phyloP scores from a whole-genome alignment of 2,888 invertebrate genomes.

The Scotopteryx bipunctaria region DNA sequence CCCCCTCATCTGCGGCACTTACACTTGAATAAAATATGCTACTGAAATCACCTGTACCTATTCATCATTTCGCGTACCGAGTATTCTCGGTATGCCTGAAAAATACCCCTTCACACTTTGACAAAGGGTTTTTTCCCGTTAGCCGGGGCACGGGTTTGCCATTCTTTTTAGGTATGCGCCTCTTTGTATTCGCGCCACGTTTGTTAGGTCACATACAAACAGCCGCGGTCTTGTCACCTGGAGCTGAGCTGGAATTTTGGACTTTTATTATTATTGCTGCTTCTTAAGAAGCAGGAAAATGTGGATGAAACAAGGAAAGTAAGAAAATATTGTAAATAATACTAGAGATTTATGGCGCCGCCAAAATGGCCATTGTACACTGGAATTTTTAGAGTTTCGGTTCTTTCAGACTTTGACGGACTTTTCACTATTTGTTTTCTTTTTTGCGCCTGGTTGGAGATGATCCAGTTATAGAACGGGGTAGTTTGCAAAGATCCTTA shows the following conservation, averaged over 20 bases:
- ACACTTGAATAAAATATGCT: constrained; percentile 25
- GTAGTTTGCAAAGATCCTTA: too few species aligned
- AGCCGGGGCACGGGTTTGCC: constrained; percentile 37
- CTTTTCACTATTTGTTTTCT: not conserved
- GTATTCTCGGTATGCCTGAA: constrained; percentile 42
- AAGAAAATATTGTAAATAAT: not conserved
- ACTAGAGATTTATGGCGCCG: not conserved
- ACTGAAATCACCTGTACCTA: constrained; percentile 33
- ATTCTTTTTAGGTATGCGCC: constrained; percentile 46
- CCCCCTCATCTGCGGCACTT: not conserved
- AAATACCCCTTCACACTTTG: constrained; percentile 49
- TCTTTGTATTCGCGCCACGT: constrained; percentile 56
- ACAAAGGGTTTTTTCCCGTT: constrained; percentile 55
- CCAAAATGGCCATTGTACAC: too few species aligned
- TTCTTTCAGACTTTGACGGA: too few species aligned
- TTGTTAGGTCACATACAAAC: constrained; percentile 49
- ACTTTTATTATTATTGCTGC: constrained; percentile 32
- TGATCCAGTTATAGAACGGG: too few species aligned
- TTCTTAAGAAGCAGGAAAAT: constrained; percentile 4
- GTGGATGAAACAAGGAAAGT: not conserved
- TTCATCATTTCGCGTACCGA: constrained; percentile 31
- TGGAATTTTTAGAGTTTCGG: too few species aligned
- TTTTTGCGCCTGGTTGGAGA: too few species aligned
- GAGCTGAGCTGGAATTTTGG: constrained; percentile 39
- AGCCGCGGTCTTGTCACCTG: constrained; percentile 47